Evolutionary conservation across 2,113 vertebrate species (phyloP), one percentile per base, ranked within the genome.

Genomic region (Chamaea fasciata): DNA sequence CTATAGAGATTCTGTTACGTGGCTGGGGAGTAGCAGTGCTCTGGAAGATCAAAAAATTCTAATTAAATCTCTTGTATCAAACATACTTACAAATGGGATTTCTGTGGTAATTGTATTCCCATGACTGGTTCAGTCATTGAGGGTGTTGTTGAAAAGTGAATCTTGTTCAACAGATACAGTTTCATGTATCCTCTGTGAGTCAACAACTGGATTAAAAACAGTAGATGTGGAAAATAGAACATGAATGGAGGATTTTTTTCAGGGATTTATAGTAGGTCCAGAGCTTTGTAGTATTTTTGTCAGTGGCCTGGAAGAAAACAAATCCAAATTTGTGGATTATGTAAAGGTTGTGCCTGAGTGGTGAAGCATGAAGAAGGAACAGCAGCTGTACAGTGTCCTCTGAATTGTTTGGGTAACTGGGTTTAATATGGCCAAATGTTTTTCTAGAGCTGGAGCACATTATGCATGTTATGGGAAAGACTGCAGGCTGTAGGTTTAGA

Each of bases 211-310:
- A 55, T 85, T 85, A 57, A 62, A 83, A 74, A 27, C n/a, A 67
- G 55, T 65, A 55, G 68, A 59, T 31, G 10, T 83, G 55, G 56
- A 27, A 89, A 74, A 56, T 2, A 31, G 82, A 76, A 70, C 35
- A 56, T 84, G 92, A 96, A 92, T 87, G 80, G 69, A 70, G 63
- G 52, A 15, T 49, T 92, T 93, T 93, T 88, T 85, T 56, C 35
- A 77, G 68, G 82, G 47, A 47, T 77, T 68, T 85, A 1, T 70
- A 77, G 67, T 83, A 80, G 63, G 39, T 80, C 50, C 20, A 21
- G 52, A 6, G 47, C 55, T 93, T 79, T 73, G 87, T 84, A 94
- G 78, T 85, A 83, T 94, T 96, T 95, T 96, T 76, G 39, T 89
- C 83, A 87, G 87, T 79, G 94, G 70, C 65, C 74, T 73, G 73